phyloP scores from a whole-genome alignment of 2,797 vertebrate genomes.

The Limosa lapponica region DNA sequence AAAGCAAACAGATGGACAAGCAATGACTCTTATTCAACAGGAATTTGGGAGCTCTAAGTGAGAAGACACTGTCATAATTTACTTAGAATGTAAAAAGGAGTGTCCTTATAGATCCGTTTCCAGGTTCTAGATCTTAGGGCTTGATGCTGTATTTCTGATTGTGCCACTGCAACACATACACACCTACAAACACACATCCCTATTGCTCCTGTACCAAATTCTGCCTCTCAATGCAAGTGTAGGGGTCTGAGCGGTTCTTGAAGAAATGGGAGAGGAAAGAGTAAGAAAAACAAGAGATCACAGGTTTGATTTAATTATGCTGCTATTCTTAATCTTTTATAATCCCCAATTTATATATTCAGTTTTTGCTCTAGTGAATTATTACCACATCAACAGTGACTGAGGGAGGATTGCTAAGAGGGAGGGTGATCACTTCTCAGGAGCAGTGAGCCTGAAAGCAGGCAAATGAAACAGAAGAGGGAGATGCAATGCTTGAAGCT shows the following conservation, averaged over 20 bases:
- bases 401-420: not conserved
- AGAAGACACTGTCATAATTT: constrained; percentile 10
- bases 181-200: fast-evolving
- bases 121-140: not conserved
- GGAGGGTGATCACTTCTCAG: not conserved
- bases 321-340: not conserved
- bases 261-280: not conserved
- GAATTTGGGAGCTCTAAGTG: not conserved
- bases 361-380: not conserved
- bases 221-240: not conserved
- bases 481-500: not conserved
- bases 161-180: not conserved
- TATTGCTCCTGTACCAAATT: not conserved
- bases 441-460: not conserved
- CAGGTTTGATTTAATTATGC: not conserved
- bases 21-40: constrained; percentile 48
- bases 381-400: not conserved
- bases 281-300: not conserved
- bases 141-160: not conserved
- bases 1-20: constrained; percentile 63
- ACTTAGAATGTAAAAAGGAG: not conserved
- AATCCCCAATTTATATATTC: not conserved
- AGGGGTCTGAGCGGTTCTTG: not conserved
- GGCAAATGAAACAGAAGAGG: not conserved
- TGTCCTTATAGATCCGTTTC: not conserved